phyloP scores from a whole-genome alignment of 2,797 vertebrate species.

The Pogonophryne albipinna region DNA sequence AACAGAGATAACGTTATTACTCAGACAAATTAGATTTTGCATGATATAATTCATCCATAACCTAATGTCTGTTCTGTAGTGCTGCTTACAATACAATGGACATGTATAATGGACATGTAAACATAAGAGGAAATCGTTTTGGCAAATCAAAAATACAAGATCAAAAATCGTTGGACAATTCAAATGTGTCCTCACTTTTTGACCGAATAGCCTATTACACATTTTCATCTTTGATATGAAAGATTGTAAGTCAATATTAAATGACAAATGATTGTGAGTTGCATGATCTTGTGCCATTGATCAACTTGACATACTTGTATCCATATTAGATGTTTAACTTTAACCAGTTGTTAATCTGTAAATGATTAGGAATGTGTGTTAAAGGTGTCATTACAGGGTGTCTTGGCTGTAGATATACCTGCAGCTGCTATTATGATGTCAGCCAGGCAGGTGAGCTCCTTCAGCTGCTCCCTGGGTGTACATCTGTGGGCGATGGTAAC shows the following conservation, averaged over 20 bases:
- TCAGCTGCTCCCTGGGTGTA: constrained; percentile 90
- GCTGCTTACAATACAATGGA: neutral
- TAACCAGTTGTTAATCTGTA: neutral
- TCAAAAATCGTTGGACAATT: too few species aligned
- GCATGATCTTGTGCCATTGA: neutral
- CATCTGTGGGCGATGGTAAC: constrained; percentile 93
- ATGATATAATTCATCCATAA: neutral
- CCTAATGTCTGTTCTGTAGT: neutral
- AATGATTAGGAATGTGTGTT: neutral
- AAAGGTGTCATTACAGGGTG: neutral
- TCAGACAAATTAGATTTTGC: neutral
- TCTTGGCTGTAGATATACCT: constrained; percentile 78
- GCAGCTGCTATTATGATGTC: constrained; percentile 91
- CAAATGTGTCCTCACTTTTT: neutral
- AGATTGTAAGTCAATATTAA: neutral
- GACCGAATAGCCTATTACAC: neutral
- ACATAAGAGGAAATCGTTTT: neutral
- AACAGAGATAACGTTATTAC: neutral
- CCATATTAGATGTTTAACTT: neutral
- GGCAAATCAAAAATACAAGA: too few species aligned
- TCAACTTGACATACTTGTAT: neutral
- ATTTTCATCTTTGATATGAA: neutral
- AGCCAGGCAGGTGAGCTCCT: constrained; percentile 87
- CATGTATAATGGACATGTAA: neutral
- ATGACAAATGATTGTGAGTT: neutral